A percentile compares a stretch with the other conserved stretches of the same genome.
Evolutionary conservation across 2,888 invertebrate species (phyloP).

Genomic region (Drosophila maculinotata): DNA sequence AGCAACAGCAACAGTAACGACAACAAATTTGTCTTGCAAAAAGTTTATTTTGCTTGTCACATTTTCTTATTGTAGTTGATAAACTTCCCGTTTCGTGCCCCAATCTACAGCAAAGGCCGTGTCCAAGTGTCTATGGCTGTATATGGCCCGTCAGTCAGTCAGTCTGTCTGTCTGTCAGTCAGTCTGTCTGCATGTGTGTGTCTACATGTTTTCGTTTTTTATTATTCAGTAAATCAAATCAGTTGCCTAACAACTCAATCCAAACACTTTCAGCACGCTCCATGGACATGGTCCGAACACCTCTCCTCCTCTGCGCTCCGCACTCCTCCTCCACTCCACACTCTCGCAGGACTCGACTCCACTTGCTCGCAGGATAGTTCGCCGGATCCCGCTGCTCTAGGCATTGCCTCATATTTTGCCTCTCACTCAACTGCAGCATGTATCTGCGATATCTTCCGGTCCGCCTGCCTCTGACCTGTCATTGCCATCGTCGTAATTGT

Average conservation of each 20-base stretch:
- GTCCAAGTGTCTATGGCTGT: conserved; percentile 79
- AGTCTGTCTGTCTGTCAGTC: conserved; percentile 22
- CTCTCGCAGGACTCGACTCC: conserved; percentile 8
- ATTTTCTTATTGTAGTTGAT: conserved; percentile 79
- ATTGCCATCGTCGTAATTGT: conserved; percentile 25
- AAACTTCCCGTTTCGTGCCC: conserved; percentile 67
- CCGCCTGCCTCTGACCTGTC: conserved; percentile 39
- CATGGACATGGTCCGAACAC: conserved; percentile 56
- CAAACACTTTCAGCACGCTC: conserved; percentile 79
- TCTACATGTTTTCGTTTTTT: conserved; percentile 73
- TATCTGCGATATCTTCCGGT: conserved; percentile 28
- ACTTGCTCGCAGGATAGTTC: conserved; percentile 36
- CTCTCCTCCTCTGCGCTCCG: conserved; percentile 1
- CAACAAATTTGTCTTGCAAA: conserved; percentile 61
- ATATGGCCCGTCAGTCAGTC: conserved; percentile 70
- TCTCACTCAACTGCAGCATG: conserved; percentile 42
- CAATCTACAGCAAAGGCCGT: conserved; percentile 48
- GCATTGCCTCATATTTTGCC: conserved; percentile 39
- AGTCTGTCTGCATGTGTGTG: conserved; percentile 24
- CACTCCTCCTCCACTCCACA: neutral
- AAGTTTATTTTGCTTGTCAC: conserved; percentile 70
- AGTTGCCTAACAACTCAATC: conserved; percentile 82
- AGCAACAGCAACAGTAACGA: conserved; percentile 36
- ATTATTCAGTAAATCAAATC: conserved; percentile 80
- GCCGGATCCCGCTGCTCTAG: conserved; percentile 32